Conservation (phyloP, 2,888 invertebrate species). For the Charanyca ferruginea region DNA sequence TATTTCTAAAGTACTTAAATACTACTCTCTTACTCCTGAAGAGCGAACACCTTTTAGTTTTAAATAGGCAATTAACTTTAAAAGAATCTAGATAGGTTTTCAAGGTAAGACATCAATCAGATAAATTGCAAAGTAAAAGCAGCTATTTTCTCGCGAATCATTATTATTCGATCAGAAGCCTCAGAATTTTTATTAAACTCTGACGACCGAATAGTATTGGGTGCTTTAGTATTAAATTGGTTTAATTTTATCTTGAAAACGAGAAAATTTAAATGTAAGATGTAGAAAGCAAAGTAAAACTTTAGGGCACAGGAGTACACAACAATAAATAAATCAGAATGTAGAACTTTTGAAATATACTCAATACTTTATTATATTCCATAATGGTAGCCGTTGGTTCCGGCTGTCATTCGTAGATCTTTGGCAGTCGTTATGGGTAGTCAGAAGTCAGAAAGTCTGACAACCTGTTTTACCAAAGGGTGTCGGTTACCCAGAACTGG, state of each 20-base stretch:
- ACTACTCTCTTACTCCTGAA: neutral
- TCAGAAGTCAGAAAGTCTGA: no score
- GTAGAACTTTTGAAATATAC: no score
- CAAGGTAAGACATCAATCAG: conserved; percentile 44
- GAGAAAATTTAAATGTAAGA: neutral
- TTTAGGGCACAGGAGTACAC: no score
- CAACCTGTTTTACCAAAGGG: no score
- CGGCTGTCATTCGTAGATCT: no score
- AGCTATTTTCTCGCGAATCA: conserved; percentile 31
- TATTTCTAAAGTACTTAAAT: neutral
- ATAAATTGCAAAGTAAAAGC: conserved; percentile 31
- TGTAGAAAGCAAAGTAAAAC: no score
- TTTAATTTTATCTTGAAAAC: conserved; percentile 5
- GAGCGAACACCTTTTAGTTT: conserved; percentile 12
- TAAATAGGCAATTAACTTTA: conserved; percentile 31
- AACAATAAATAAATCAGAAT: no score
- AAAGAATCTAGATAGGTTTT: conserved; percentile 33
- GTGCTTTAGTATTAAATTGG: conserved; percentile 6
- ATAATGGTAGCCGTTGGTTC: no score
- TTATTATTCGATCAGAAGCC: conserved; percentile 45
- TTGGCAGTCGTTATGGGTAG: no score
- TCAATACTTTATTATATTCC: no score
- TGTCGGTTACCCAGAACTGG: no score
- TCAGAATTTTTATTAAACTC: conserved; percentile 42
- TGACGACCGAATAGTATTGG: conserved; percentile 24